Percentiles rank a stretch among this genome's conserved stretches.
phyloP scores from a whole-genome alignment of 2,113 vertebrate genomes.

The Grammomys dolichurus region DNA sequence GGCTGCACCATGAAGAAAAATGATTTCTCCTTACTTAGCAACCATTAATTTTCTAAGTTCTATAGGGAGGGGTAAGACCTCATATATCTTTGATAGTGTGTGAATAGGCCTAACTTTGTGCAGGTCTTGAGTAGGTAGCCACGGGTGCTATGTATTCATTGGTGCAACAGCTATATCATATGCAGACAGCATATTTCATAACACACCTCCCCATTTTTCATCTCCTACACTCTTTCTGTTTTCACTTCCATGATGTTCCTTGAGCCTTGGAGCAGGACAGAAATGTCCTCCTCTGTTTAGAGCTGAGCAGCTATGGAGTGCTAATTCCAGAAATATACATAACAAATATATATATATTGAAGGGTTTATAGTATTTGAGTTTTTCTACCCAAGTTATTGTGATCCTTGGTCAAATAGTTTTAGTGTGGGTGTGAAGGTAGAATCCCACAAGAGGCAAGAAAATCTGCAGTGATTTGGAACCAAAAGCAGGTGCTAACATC shows the following conservation, averaged over 20 bases:
- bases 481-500: conserved; percentile 16
- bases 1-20: background rate
- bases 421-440: background rate
- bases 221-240: background rate
- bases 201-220: background rate
- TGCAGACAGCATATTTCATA: background rate
- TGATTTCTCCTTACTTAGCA: background rate
- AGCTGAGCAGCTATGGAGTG: background rate
- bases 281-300: background rate
- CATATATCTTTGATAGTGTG: background rate
- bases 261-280: background rate
- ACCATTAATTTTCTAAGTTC: background rate
- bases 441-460: background rate
- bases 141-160: background rate
- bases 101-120: background rate
- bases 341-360: background rate
- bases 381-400: background rate
- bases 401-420: conserved; percentile 36
- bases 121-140: background rate
- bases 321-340: conserved; percentile 15
- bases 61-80: background rate
- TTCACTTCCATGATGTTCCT: background rate
- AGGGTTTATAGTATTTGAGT: background rate
- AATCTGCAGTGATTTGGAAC: background rate
- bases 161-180: background rate